Evolutionary conservation across 2,888 invertebrate species (phyloP).

Genomic region (Dynastes maya): DNA sequence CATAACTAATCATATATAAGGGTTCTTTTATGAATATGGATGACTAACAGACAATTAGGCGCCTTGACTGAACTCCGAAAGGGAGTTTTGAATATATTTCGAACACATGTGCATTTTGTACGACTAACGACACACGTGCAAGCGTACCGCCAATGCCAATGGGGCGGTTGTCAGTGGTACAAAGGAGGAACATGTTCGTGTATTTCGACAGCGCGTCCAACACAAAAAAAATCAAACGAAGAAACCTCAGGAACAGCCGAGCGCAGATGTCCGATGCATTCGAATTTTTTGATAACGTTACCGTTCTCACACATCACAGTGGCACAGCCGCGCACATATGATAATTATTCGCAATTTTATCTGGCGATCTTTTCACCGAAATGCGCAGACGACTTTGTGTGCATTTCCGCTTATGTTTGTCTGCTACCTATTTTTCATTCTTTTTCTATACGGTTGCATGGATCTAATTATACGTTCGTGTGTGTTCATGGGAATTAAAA

Average conservation of each 20-base stretch:
- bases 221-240: constrained; percentile 38
- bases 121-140: constrained; percentile 55
- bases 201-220: constrained; percentile 45
- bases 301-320: constrained; percentile 13
- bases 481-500: constrained; percentile 12
- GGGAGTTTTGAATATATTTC: constrained; percentile 53
- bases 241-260: background rate
- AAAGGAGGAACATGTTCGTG: constrained; percentile 52
- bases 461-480: constrained; percentile 10
- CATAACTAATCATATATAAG: constrained; percentile 54
- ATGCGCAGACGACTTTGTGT: constrained; percentile 13
- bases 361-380: constrained; percentile 17
- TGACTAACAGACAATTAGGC: constrained; percentile 61
- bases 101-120: constrained; percentile 54
- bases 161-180: constrained; percentile 51
- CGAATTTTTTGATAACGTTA: constrained; percentile 16
- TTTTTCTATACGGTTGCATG: background rate
- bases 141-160: constrained; percentile 54
- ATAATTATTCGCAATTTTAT: constrained; percentile 32
- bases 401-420: constrained; percentile 21
- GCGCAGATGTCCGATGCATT: constrained; percentile 35
- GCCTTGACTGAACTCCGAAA: constrained; percentile 56
- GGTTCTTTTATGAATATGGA: constrained; percentile 59
- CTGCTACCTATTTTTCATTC: background rate
- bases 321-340: background rate